phyloP scores from a whole-genome alignment of 2,888 invertebrate species.

The Nemotelus nigrinus region DNA sequence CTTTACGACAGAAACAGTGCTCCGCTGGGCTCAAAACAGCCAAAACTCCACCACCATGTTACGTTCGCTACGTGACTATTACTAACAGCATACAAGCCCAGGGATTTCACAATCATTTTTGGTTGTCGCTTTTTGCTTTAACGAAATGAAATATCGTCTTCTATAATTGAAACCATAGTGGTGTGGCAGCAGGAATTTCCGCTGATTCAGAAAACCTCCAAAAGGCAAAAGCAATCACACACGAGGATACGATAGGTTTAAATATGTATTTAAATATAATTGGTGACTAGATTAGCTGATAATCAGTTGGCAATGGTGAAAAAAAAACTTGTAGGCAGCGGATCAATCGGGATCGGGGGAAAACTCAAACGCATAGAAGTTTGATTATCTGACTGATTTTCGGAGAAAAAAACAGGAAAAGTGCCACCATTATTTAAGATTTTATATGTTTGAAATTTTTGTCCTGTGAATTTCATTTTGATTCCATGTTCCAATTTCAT shows the following conservation, averaged over 20 bases:
- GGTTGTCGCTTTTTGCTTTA: conserved; percentile 6
- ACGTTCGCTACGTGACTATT: conserved; percentile 10
- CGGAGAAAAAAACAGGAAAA: too few relatives aligned
- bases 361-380: too few relatives aligned
- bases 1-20: conserved; percentile 23
- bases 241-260: too few relatives aligned
- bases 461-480: too few relatives aligned
- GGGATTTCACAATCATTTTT: too few relatives aligned
- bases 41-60: conserved; percentile 15
- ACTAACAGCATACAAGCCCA: neutral
- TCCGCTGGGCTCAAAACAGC: neutral
- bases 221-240: neutral
- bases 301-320: neutral
- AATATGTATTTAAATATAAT: too few relatives aligned
- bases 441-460: too few relatives aligned
- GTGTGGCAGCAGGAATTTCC: conserved; percentile 4
- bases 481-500: too few relatives aligned
- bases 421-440: too few relatives aligned
- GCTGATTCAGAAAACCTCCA: conserved; percentile 26
- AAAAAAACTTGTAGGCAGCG: too few relatives aligned
- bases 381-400: too few relatives aligned
- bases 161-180: conserved; percentile 29
- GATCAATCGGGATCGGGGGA: too few relatives aligned
- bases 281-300: neutral
- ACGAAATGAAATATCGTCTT: conserved; percentile 5